phyloP scores from a whole-genome alignment of 2,113 vertebrate species.

The Laterallus jamaicensis region DNA sequence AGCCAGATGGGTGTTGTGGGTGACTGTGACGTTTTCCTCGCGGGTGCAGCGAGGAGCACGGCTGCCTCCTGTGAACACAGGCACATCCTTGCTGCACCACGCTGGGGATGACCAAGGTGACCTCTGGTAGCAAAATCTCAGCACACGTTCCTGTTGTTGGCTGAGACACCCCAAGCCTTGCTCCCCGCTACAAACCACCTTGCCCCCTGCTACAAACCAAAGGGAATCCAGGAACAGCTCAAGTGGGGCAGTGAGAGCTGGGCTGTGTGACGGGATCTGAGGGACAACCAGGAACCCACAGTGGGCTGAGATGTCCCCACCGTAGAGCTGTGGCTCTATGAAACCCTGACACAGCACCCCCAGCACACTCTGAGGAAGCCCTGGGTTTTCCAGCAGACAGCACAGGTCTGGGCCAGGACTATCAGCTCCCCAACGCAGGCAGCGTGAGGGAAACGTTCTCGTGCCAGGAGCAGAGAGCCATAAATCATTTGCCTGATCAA shows the following conservation, averaged over 20 bases:
- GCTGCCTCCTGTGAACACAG: background rate
- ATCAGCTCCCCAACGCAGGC: background rate
- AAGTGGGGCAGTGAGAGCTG: background rate
- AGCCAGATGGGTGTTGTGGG: fast-evolving
- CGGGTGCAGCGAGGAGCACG: background rate
- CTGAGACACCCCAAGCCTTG: background rate
- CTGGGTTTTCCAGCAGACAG: background rate
- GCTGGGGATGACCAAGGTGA: background rate
- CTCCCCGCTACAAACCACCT: background rate
- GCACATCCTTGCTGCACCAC: background rate
- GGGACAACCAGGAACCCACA: background rate
- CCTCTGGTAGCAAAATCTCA: background rate
- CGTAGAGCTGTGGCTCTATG: background rate
- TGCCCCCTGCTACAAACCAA: background rate
- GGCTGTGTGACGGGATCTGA: background rate
- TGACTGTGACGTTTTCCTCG: background rate
- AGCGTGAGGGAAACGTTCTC: background rate
- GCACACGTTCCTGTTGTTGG: background rate
- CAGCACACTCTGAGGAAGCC: background rate
- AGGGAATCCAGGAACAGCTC: background rate
- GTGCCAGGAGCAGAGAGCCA: background rate
- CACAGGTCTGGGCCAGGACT: background rate
- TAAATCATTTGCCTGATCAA: background rate
- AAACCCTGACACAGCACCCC: background rate
- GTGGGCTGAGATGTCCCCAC: background rate